Base-by-base conservation (phyloP, 2,888 invertebrate genomes). In the Drosophila lutescens region DNA sequence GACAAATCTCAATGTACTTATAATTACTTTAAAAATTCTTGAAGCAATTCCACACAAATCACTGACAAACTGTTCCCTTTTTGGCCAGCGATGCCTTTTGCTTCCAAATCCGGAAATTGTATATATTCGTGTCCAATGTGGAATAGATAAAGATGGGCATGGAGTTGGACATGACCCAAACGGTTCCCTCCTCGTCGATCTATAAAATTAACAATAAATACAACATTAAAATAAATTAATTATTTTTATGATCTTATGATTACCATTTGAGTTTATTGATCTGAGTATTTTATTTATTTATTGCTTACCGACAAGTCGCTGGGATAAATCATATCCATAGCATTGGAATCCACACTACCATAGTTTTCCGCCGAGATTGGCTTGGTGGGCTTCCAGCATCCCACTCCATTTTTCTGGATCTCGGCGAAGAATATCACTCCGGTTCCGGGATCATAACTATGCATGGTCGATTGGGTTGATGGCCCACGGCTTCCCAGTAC, bases 381-480 rank as follows among this genome's bases (percentile, higher is more conserved):
- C 4, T 73, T 74, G 2, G 57, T 92, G 0, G 93, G 93, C 79
- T 96, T 95, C 96, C 96, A 97, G 85, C 97, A 97, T 0, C 95
- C 95, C 0, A 97, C 90, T 0, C 95, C 95, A 82, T 96, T 95
- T 20, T 94, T 93, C 40, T 95, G 95, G 1, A 96, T 94, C 75
- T 96, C 94, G 0, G 94, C 94, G 86, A 95, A 95, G 91, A 96
- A 96, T 41, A 96, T 91, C 1, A 95, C 94, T 0, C 94, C 94
- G 0, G 94, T 93, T 0, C 91, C 85, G 4, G 92, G 89, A 88
- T 97, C 95, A 58, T 95, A 93, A 47, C 93, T 94, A 59, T 96
- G 95, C 88, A 95, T 94, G 0, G 96, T 95, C 0, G 95, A 94
- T 88, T 97, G 97, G 0, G 93, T 93, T 50, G 92, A 90, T 0